A percentile compares a stretch with the other conserved stretches of the same genome.
Evolutionary conservation across 1,140 invertebrate genomes (phyloP).

Genomic region (Monochamus saltuarius): DNA sequence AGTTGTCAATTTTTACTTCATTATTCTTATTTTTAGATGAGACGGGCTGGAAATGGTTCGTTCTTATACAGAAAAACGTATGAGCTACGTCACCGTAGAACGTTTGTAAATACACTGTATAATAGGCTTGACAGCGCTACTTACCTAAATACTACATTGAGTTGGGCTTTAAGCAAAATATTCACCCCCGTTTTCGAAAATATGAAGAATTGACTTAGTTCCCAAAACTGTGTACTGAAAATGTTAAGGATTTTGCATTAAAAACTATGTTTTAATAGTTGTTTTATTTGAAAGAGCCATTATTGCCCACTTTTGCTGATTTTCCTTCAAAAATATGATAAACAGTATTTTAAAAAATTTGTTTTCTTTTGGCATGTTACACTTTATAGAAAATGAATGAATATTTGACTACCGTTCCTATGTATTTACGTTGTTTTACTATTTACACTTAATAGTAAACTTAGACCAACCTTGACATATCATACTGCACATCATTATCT

Average conservation of each 20-base stretch:
- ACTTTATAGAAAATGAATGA: not conserved
- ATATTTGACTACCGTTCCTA: too few species aligned
- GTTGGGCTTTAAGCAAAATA: too few species aligned
- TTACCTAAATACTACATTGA: not conserved
- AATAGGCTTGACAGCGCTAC: conserved; percentile 6
- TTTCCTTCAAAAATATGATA: not conserved
- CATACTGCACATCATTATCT: not conserved
- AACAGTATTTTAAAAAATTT: conserved; percentile 1
- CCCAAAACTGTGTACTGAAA: not conserved
- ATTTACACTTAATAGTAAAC: not conserved
- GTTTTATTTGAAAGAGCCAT: conserved; percentile 10
- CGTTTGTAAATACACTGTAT: not conserved
- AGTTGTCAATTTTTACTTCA: not conserved
- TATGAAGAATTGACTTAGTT: too few species aligned
- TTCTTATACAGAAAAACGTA: conserved; percentile 21
- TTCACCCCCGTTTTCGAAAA: too few species aligned
- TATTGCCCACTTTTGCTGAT: not conserved
- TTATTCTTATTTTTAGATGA: conserved; percentile 19
- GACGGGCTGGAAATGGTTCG: conserved; percentile 18
- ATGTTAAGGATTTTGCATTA: conserved; percentile 11
- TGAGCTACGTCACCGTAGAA: conserved; percentile 6
- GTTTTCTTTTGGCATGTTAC: not conserved
- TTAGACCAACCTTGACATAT: not conserved
- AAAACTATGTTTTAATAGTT: conserved; percentile 8
- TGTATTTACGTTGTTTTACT: not conserved